A percentile compares a stretch with the other conserved stretches of the same genome.
Conservation (phyloP, 1,140 invertebrate genomes). For the Centruroides sculpturatus region DNA sequence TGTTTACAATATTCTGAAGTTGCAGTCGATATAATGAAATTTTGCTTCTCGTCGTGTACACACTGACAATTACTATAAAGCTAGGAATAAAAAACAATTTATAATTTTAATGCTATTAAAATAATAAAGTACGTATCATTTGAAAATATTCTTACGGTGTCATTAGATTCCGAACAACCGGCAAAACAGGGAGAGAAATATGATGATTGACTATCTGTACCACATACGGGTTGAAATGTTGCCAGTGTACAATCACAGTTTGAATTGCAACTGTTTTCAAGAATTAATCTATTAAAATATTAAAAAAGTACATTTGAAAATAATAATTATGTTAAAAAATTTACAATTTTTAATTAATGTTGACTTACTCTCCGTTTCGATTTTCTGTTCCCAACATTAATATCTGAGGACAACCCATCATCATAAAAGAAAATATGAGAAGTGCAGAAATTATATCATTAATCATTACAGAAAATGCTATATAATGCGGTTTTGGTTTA, state of each 20-base stretch:
- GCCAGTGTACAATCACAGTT: slow-evolving; percentile 1
- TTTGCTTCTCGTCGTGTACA: neutral
- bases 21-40: no score
- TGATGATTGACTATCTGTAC: slow-evolving; percentile 46
- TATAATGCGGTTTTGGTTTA: slow-evolving; percentile 46
- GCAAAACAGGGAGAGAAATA: slow-evolving; percentile 80
- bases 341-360: no score
- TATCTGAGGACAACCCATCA: slow-evolving; percentile 43
- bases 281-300: neutral
- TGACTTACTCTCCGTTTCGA: no score
- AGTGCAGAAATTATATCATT: no score
- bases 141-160: neutral
- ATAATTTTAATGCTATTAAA: neutral
- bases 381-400: neutral
- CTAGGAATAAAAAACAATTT: neutral
- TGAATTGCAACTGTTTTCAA: neutral
- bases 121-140: no score
- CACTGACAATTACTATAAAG: neutral
- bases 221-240: slow-evolving; percentile 47
- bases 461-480: slow-evolving; percentile 44
- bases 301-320: no score
- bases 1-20: no score
- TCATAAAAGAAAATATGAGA: slow-evolving; percentile 39
- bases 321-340: neutral
- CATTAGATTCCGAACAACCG: slow-evolving; percentile 41